phyloP scores from a whole-genome alignment of 1,140 invertebrate species.

The Diplogasteroides magnus region DNA sequence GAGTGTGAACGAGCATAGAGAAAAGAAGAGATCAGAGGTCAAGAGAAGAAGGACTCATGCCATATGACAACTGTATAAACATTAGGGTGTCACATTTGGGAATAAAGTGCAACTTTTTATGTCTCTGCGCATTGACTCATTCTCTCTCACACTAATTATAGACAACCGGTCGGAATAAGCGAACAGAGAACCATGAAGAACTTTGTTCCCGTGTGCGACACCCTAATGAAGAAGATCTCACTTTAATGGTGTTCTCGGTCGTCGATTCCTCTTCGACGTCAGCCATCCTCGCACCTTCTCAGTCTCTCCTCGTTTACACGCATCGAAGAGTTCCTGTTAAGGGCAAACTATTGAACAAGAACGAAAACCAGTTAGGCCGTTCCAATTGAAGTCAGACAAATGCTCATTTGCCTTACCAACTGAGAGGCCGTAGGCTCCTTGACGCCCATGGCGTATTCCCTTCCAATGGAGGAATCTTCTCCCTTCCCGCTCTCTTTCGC shows the following conservation, averaged over 20 bases:
- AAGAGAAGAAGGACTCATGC: too few relatives aligned
- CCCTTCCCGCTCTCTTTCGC: too few relatives aligned
- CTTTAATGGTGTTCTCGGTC: slow-evolving; percentile 20
- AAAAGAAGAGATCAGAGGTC: background rate
- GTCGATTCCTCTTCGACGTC: slow-evolving; percentile 21
- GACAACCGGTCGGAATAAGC: too few relatives aligned
- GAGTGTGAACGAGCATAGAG: background rate
- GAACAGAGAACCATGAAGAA: too few relatives aligned
- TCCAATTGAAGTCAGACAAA: background rate
- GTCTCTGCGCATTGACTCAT: too few relatives aligned
- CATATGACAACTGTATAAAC: too few relatives aligned
- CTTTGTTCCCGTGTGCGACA: too few relatives aligned
- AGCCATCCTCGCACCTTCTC: slow-evolving; percentile 24
- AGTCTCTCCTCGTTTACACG: slow-evolving; percentile 26
- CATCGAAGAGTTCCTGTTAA: slow-evolving; percentile 26
- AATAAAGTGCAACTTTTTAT: too few relatives aligned
- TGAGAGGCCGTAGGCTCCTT: slow-evolving; percentile 16
- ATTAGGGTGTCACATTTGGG: too few relatives aligned
- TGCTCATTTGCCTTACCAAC: background rate
- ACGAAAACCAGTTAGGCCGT: background rate
- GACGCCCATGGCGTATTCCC: background rate
- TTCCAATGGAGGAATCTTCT: too few relatives aligned
- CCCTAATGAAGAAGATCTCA: slow-evolving; percentile 6
- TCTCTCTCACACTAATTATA: too few relatives aligned
- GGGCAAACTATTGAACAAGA: background rate